phyloP scores from a whole-genome alignment of 2,888 invertebrate genomes.

The Mythimna ferrago region DNA sequence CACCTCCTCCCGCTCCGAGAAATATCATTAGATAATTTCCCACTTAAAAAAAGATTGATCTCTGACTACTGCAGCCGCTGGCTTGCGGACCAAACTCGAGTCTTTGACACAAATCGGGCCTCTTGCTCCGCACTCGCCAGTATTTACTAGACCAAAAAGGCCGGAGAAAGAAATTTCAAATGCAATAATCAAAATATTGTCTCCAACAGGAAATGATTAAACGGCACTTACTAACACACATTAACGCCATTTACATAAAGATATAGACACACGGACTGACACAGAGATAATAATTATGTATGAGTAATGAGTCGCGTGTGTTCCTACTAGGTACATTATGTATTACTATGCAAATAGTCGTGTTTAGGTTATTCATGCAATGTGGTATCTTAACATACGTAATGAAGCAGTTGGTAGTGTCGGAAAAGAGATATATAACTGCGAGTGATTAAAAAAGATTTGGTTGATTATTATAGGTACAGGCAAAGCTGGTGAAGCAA shows the following conservation, averaged over 20 bases:
- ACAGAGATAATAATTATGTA: conserved; percentile 51
- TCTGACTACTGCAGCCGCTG: too few species aligned
- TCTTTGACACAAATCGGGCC: too few species aligned
- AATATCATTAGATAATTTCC: too few species aligned
- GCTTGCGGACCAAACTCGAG: too few species aligned
- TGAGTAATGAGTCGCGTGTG: conserved; percentile 49
- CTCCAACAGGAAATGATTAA: conserved; percentile 10
- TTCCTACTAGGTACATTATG: conserved; percentile 31
- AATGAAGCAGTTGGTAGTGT: conserved; percentile 30
- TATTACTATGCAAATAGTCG: conserved; percentile 56
- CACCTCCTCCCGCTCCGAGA: too few species aligned
- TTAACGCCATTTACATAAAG: conserved; percentile 35
- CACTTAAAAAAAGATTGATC: too few species aligned
- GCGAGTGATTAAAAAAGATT: background rate
- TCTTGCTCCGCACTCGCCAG: background rate
- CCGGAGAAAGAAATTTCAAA: background rate
- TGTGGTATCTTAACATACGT: conserved; percentile 52
- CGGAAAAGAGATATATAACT: conserved; percentile 7
- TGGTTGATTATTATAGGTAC: too few species aligned
- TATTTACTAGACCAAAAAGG: background rate
- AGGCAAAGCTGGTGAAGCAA: too few species aligned
- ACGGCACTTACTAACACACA: background rate
- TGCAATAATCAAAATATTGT: background rate
- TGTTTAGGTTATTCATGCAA: conserved; percentile 51
- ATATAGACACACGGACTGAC: conserved; percentile 27